A percentile compares a stretch with the other conserved stretches of the same genome.
Evolutionary conservation across 1,140 invertebrate genomes (phyloP).

Genomic region (Akabosia matsudoensis): DNA sequence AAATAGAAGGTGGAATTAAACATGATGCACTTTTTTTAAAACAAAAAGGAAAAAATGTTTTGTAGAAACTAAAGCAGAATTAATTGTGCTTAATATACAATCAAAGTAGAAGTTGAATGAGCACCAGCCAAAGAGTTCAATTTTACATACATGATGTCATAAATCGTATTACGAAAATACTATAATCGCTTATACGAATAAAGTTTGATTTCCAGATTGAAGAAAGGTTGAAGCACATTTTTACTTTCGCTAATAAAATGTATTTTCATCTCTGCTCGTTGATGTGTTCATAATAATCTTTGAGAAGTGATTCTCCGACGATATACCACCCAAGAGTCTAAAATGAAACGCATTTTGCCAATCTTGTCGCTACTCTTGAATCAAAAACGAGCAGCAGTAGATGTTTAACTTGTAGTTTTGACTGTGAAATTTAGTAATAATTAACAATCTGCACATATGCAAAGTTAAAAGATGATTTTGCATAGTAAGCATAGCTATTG

Average conservation of each 20-base stretch:
- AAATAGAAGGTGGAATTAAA: conserved; percentile 1
- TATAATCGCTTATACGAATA: too few species aligned
- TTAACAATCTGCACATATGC: not conserved
- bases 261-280: too few species aligned
- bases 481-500: not conserved
- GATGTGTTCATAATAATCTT: too few species aligned
- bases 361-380: not conserved
- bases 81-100: not conserved
- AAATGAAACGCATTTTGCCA: not conserved
- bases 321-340: not conserved
- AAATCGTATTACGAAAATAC: too few species aligned
- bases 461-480: too few species aligned
- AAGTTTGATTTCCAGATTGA: too few species aligned
- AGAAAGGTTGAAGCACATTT: too few species aligned
- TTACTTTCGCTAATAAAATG: too few species aligned
- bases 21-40: conserved; percentile 13
- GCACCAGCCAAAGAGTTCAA: not conserved
- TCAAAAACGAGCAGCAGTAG: not conserved
- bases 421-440: not conserved
- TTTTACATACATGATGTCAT: not conserved
- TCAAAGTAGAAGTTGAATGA: not conserved
- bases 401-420: not conserved
- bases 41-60: not conserved
- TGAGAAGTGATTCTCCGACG: too few species aligned
- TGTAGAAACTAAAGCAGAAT: not conserved